A percentile compares a stretch with the other conserved stretches of the same genome.
Conservation (phyloP, 1,140 invertebrate species). For the Goniozus legneri region DNA sequence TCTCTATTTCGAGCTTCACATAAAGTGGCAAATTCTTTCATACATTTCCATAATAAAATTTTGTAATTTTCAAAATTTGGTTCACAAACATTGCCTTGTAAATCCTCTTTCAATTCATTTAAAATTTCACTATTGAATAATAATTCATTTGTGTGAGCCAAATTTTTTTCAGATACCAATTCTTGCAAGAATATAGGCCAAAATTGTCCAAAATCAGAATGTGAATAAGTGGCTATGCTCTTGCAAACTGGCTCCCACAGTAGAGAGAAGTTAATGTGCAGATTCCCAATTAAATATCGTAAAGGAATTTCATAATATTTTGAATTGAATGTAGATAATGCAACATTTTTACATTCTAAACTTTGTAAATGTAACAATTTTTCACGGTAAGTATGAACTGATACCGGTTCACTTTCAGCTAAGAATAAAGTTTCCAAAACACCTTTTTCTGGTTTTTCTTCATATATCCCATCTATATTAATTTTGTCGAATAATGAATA, state of each 20-base stretch:
- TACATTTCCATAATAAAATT: conserved; percentile 74
- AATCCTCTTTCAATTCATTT: conserved; percentile 14
- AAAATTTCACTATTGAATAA: conserved; percentile 35
- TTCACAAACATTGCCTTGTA: conserved; percentile 52
- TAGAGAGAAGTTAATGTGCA: conserved; percentile 84
- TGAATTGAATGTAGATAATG: conserved; percentile 57
- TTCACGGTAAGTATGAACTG: conserved; percentile 74
- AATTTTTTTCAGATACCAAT: conserved; percentile 44
- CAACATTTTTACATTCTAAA: conserved; percentile 62
- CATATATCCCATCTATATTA: conserved; percentile 36
- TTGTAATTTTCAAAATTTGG: conserved; percentile 74
- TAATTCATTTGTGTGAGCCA: conserved; percentile 1
- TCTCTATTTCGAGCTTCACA: conserved; percentile 77
- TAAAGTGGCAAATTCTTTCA: conserved; percentile 68
- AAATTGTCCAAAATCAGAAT: conserved; percentile 65
- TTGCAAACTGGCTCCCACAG: conserved; percentile 81
- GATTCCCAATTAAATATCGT: conserved; percentile 73
- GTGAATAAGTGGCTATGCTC: conserved; percentile 71
- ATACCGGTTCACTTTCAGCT: conserved; percentile 65
- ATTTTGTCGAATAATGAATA: conserved; percentile 66
- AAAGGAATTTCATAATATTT: conserved; percentile 62
- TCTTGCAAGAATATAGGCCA: conserved; percentile 73
- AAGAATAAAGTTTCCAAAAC: conserved; percentile 33
- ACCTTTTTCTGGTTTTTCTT: conserved; percentile 41
- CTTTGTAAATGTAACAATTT: conserved; percentile 72